These are phyloP conservation scores for Meleagris gallopavo DNA, from an alignment of 2,113 vertebrate genomes.

Conservation along the genomic window DNA sequence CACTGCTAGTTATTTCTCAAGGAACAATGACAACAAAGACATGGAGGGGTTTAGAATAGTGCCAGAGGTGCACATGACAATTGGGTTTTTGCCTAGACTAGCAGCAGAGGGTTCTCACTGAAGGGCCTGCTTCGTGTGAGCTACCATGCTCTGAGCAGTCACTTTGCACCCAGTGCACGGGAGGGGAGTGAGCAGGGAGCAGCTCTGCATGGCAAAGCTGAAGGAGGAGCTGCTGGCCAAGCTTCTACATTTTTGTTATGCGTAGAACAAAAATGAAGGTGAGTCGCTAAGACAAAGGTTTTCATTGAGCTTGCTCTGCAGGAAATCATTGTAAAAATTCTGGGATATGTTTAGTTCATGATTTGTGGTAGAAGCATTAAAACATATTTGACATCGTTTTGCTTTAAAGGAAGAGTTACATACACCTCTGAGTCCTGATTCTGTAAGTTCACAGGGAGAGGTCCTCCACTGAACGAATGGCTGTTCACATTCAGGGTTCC, in stretches of 20 bases:
- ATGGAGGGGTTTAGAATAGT: not conserved
- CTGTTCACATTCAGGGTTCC: not conserved
- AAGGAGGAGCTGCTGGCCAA: not conserved
- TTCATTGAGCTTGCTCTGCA: not conserved
- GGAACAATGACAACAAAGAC: constrained; percentile 27
- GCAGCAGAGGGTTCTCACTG: constrained; percentile 21
- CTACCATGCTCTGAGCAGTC: not conserved
- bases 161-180: not conserved
- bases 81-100: constrained; percentile 35
- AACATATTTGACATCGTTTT: not conserved
- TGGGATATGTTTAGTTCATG: not conserved
- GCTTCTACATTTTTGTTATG: not conserved
- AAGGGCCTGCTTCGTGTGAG: not conserved
- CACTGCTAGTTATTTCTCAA: constrained; percentile 35
- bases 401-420: not conserved
- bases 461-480: not conserved
- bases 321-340: not conserved
- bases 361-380: not conserved
- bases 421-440: not conserved
- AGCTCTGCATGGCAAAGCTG: not conserved
- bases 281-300: not conserved
- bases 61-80: constrained; percentile 44
- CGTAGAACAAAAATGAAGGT: not conserved
- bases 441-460: not conserved
- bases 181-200: not conserved